phyloP scores from a whole-genome alignment of 2,888 invertebrate species.

The Plagodis dolabraria region DNA sequence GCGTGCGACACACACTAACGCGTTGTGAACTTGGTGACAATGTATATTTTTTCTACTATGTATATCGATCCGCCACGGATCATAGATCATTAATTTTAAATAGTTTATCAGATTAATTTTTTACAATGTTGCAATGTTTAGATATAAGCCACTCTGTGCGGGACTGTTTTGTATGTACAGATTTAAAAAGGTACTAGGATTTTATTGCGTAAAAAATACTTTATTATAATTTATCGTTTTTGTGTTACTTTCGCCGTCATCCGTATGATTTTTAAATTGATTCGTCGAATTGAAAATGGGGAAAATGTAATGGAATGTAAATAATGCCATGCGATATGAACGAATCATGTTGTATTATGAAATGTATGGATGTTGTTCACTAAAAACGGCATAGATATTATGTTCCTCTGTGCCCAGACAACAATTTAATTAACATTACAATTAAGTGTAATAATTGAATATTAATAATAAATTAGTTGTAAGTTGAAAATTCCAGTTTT shows the following conservation, averaged over 20 bases:
- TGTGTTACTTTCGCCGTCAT: constrained; percentile 9
- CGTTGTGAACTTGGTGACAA: constrained; percentile 66
- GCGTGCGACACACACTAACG: constrained; percentile 35
- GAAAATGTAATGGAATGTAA: constrained; percentile 46
- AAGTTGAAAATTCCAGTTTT: constrained; percentile 63
- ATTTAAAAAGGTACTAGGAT: constrained; percentile 44
- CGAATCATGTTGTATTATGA: constrained; percentile 42
- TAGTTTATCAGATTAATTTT: constrained; percentile 46
- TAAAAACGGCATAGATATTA: constrained; percentile 36
- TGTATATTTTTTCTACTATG: constrained; percentile 83
- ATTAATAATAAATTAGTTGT: constrained; percentile 48
- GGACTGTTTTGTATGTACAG: constrained; percentile 68
- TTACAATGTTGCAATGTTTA: constrained; percentile 71
- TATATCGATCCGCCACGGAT: constrained; percentile 67
- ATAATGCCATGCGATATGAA: constrained; percentile 62
- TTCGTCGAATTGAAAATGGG: constrained; percentile 4
- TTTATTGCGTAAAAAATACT: constrained; percentile 39
- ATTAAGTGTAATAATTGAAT: constrained; percentile 45
- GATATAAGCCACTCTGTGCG: constrained; percentile 57
- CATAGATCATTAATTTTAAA: constrained; percentile 55
- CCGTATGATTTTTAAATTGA: constrained; percentile 3
- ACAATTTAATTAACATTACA: constrained; percentile 26
- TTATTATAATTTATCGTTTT: constrained; percentile 33
- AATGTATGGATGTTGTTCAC: constrained; percentile 40
- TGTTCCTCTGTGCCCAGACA: constrained; percentile 27